Base-by-base conservation (phyloP, 1,140 invertebrate species). In the Drosophila rhopaloa region DNA sequence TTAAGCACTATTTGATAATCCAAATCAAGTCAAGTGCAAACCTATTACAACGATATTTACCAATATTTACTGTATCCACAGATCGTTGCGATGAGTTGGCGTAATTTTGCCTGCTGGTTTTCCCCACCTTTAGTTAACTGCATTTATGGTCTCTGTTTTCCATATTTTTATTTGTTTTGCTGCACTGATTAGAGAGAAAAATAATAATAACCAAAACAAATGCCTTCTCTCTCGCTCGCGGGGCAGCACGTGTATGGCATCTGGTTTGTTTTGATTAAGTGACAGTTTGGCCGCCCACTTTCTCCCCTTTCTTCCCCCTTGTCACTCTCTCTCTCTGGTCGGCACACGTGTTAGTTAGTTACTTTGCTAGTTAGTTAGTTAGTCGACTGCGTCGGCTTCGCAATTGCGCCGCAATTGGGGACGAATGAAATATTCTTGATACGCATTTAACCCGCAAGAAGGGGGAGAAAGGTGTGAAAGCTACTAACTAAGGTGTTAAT, bases 261-360 rank as follows among this genome's bases (percentile, higher is more conserved):
- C 65, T 58, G 61, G 62, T 67, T 66, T 68, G 61, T 66, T 68
- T 38, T 68, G 61, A 53, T 66, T 66, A 29, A 68, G 50, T 53
- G 51, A 71, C 67, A 70, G 16, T 48, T 7, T 13, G 1, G 2
- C 46, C 24, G 4, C 11, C 24, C 35, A 47, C 35, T 41, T 29
- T 58, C 41, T 10, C 38, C 19, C 8, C 51, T 38, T 54, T 50
- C 11, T 50, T 50, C 48, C 35, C 59, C 48, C 1, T 9, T 7
- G 40, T 10, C 24, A 1, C 14, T 37, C 24, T n/a, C 35, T 8
- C 38, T 50, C 8, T 50, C 29, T 46, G 56, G 27, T 65, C 24
- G 13, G 24, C 44, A 67, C 61, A 46, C 38, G 48, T 37, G 40
- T 11, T 43, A 40, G 19, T 13, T 14, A 43, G 54, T 19, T 13